A percentile compares a stretch with the other conserved stretches of the same genome.
phyloP scores from a whole-genome alignment of 2,888 invertebrate species.

The Hoplodrina blanda region DNA sequence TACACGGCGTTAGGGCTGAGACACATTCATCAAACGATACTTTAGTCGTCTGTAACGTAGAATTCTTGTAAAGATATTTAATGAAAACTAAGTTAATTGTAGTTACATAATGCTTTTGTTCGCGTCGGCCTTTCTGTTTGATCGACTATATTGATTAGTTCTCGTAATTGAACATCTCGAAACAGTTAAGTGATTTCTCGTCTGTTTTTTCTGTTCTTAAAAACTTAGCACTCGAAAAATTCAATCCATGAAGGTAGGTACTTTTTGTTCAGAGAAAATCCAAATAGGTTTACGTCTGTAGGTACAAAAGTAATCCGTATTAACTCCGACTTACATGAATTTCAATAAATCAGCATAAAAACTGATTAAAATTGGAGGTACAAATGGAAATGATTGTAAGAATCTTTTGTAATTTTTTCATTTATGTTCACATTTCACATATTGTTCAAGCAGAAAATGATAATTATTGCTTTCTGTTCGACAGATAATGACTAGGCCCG shows the following conservation, averaged over 20 bases:
- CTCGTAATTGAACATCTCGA: not conserved
- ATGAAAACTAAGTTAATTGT: not conserved
- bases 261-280: not conserved
- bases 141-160: not conserved
- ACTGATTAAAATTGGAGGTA: not conserved
- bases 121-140: not conserved
- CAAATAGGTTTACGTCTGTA: not conserved
- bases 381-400: not conserved
- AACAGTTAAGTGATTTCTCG: not conserved
- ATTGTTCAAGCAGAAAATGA: not conserved
- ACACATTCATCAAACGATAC: slow-evolving; percentile 49
- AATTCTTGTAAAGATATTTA: slow-evolving; percentile 1
- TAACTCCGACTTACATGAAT: not conserved
- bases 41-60: not conserved
- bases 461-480: not conserved
- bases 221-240: not conserved
- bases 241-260: not conserved
- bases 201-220: not conserved
- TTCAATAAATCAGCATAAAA: not conserved
- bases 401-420: not conserved
- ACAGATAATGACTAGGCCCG: not conserved
- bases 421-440: not conserved
- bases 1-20: slow-evolving; percentile 48
- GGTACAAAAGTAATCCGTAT: not conserved
- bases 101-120: slow-evolving; percentile 1